Evolutionary conservation across 2,888 invertebrate genomes (phyloP).

Genomic region (Caenorhabditis virilis): DNA sequence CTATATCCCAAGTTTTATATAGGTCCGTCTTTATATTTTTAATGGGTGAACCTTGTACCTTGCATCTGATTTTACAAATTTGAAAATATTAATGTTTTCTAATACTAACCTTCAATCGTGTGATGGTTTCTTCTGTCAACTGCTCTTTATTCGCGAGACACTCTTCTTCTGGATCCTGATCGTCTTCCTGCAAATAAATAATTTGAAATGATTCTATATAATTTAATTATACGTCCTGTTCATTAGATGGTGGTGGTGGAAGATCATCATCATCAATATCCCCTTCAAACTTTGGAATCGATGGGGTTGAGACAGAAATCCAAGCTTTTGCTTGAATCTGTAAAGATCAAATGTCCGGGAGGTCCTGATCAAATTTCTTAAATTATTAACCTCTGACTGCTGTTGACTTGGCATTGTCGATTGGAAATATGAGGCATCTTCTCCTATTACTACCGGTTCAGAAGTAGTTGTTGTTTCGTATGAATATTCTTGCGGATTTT

Average conservation of each 20-base stretch:
- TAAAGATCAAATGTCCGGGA: not conserved
- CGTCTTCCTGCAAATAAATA: constrained; percentile 18
- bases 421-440: constrained; percentile 16
- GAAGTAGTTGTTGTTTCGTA: not conserved
- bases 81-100: no score
- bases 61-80: no score
- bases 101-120: constrained; percentile 28
- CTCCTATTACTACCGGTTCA: constrained; percentile 28
- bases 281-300: constrained; percentile 35
- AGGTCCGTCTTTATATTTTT: no score
- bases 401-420: no score
- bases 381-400: no score
- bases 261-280: constrained; percentile 44
- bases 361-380: no score
- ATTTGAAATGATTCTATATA: not conserved
- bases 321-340: constrained; percentile 37
- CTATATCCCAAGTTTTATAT: no score
- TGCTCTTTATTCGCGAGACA: constrained; percentile 52
- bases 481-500: not conserved
- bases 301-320: constrained; percentile 20
- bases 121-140: constrained; percentile 42
- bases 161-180: constrained; percentile 53
- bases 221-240: not conserved
- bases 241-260: constrained; percentile 22
- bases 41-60: no score